A percentile compares a stretch with the other conserved stretches of the same genome.
Evolutionary conservation across 2,888 invertebrate species (phyloP).

Genomic region (Heliothis peltigera): DNA sequence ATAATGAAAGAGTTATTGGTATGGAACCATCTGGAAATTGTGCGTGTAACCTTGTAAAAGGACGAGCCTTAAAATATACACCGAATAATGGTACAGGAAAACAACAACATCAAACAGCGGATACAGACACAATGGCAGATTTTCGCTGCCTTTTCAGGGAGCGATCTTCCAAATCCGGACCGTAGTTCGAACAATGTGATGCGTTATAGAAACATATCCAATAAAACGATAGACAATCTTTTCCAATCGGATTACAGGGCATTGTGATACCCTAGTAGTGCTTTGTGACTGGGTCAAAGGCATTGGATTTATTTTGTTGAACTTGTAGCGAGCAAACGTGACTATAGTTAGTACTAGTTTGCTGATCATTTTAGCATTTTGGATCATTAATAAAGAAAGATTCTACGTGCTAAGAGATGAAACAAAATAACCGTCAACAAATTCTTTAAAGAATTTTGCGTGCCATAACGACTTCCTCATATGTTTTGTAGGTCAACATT

Average conservation of each 20-base stretch:
- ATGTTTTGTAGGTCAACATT: conserved; percentile 46
- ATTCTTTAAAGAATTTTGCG: conserved; percentile 19
- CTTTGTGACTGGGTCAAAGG: conserved; percentile 74
- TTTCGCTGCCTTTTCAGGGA: conserved; percentile 34
- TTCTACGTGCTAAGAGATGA: neutral
- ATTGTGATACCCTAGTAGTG: conserved; percentile 71
- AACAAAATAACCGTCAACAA: neutral
- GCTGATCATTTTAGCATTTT: neutral
- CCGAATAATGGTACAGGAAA: conserved; percentile 20
- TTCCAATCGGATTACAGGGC: conserved; percentile 77
- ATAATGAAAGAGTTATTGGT: conserved; percentile 46
- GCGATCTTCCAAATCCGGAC: conserved; percentile 29
- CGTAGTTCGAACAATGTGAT: conserved; percentile 32
- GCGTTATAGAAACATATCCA: conserved; percentile 55
- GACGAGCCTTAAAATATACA: conserved; percentile 21
- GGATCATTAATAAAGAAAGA: neutral
- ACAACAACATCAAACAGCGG: conserved; percentile 40
- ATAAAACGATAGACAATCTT: conserved; percentile 65
- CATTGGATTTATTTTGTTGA: conserved; percentile 65
- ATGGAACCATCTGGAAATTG: conserved; percentile 30
- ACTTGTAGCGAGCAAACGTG: conserved; percentile 40
- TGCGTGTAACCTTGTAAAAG: conserved; percentile 29
- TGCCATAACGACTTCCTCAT: conserved; percentile 29
- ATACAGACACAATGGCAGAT: conserved; percentile 33
- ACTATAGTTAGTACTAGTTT: neutral